These are phyloP conservation scores for Pipa parva DNA, from an alignment of 2,113 vertebrate genomes.

Conservation along the genomic window DNA sequence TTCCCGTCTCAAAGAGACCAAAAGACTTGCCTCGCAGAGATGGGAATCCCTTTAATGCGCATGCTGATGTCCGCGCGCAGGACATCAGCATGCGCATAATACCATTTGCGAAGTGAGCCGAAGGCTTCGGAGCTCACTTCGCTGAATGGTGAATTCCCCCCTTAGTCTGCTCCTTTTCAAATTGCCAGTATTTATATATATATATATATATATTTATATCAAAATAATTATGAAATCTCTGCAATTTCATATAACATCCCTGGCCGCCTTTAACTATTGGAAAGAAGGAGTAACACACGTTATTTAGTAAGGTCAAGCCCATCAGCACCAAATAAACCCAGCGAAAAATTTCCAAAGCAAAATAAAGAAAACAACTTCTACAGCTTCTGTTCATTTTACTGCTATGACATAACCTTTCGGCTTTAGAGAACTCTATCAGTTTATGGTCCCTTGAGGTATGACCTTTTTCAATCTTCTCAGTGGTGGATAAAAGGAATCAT, in stretches of 20 bases:
- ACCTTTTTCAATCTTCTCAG: conserved; percentile 37
- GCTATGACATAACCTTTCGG: conserved; percentile 36
- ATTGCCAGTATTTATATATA: no score
- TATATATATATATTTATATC: not conserved
- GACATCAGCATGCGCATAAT: no score
- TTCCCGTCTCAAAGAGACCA: no score
- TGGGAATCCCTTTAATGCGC: no score
- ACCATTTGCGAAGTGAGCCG: no score
- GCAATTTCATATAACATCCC: conserved; percentile 9
- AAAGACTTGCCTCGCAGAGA: no score
- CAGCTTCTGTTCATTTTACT: conserved; percentile 24
- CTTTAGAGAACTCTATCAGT: conserved; percentile 38
- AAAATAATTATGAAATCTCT: not conserved
- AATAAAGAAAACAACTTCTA: conserved; percentile 31
- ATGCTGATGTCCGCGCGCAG: no score
- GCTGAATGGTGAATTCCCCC: no score
- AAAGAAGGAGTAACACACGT: conserved; percentile 13
- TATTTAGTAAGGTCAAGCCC: conserved; percentile 29
- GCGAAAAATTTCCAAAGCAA: conserved; percentile 8
- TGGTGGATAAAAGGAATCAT: conserved; percentile 39
- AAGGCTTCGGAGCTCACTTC: no score
- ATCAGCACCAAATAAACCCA: conserved; percentile 18
- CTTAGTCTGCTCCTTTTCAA: no score
- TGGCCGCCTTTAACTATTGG: not conserved
- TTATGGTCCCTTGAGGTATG: conserved; percentile 37